A percentile compares a stretch with the other conserved stretches of the same genome.
Evolutionary conservation across 2,888 invertebrate species (phyloP).

Genomic region (Ypsolopha scabrella): DNA sequence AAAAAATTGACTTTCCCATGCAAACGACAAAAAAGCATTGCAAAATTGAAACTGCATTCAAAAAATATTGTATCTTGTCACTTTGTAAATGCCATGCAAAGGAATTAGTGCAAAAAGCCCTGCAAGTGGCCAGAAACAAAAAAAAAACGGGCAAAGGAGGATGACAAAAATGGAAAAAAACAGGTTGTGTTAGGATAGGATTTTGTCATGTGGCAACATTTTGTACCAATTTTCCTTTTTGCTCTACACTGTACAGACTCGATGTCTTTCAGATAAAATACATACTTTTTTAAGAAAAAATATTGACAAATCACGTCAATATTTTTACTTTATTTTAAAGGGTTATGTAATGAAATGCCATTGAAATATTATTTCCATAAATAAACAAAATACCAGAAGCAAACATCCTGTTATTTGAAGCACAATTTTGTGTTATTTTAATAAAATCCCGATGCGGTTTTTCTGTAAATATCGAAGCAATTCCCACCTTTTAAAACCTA

Average conservation of each 20-base stretch:
- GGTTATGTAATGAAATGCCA: conserved; percentile 7
- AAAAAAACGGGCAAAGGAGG: neutral
- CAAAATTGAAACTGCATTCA: neutral
- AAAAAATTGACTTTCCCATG: conserved; percentile 16
- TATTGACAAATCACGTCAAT: neutral
- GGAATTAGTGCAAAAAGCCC: too few relatives aligned
- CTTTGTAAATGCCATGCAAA: too few relatives aligned
- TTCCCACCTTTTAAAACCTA: too few relatives aligned
- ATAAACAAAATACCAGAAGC: conserved; percentile 2
- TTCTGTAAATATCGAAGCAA: too few relatives aligned
- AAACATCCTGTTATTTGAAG: neutral
- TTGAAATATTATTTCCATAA: conserved; percentile 1
- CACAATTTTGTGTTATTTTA: too few relatives aligned
- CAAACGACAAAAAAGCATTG: conserved; percentile 10
- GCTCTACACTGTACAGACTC: conserved; percentile 63
- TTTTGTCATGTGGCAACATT: conserved; percentile 51
- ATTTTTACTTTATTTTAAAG: conserved; percentile 13
- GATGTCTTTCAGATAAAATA: conserved; percentile 23
- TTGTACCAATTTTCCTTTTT: conserved; percentile 27
- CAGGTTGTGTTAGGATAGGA: conserved; percentile 21
- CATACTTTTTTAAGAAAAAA: conserved; percentile 7
- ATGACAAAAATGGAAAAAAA: conserved; percentile 10
- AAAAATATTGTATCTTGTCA: too few relatives aligned
- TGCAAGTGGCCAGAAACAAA: neutral
- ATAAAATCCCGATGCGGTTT: too few relatives aligned